Evolutionary conservation across 2,888 invertebrate genomes (phyloP).

Genomic region (Hedychridium roseum): DNA sequence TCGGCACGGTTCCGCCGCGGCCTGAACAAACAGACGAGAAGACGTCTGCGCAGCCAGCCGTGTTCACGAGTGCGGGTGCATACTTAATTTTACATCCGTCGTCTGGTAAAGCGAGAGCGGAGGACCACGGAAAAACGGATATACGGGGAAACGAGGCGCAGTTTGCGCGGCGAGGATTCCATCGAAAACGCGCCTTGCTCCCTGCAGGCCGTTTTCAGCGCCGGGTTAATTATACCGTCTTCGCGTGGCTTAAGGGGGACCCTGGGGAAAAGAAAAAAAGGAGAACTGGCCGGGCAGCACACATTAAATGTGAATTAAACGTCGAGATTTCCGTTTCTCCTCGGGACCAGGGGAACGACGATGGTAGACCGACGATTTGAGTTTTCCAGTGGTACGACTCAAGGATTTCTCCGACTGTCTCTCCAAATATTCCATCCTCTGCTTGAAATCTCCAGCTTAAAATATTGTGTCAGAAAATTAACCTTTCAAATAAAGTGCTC

Average conservation of each 20-base stretch:
- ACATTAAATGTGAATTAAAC: conserved; percentile 45
- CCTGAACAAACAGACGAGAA: conserved; percentile 22
- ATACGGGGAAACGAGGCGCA: conserved; percentile 37
- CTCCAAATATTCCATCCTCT: too few species aligned
- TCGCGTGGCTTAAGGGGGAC: conserved; percentile 23
- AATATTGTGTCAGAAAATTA: too few species aligned
- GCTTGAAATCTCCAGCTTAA: too few species aligned
- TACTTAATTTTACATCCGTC: conserved; percentile 37
- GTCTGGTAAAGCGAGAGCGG: too few species aligned
- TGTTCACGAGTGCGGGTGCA: conserved; percentile 25
- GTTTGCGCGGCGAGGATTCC: conserved; percentile 37
- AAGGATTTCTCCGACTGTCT: too few species aligned
- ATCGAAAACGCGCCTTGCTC: conserved; percentile 41
- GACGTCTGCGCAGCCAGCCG: conserved; percentile 25
- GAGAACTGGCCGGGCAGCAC: conserved; percentile 31
- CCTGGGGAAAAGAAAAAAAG: conserved; percentile 9
- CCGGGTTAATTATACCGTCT: conserved; percentile 44
- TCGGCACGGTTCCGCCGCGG: not conserved
- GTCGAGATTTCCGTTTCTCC: conserved; percentile 42
- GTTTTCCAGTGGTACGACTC: too few species aligned
- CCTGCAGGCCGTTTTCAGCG: conserved; percentile 43
- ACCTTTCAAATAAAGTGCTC: too few species aligned
- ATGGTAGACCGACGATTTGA: conserved; percentile 12
- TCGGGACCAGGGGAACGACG: conserved; percentile 28
- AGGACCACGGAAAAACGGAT: conserved; percentile 1